phyloP scores from a whole-genome alignment of 1,140 invertebrate genomes.

The Microplitis mediator region DNA sequence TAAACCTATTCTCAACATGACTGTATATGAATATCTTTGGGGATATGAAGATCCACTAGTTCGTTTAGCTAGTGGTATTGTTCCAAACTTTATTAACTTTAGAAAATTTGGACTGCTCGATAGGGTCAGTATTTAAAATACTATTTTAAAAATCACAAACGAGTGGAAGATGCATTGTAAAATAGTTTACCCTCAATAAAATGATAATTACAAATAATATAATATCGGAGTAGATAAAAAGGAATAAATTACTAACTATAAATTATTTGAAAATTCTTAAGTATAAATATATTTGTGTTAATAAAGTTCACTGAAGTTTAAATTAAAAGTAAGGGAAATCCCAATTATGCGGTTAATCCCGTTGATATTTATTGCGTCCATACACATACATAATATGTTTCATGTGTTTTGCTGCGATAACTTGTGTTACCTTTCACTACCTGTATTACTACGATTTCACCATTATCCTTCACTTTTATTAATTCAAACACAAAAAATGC shows the following conservation, averaged over 20 bases:
- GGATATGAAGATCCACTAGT: slow-evolving; percentile 83
- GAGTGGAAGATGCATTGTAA: no score
- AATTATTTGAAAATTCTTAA: no score
- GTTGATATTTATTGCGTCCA: slow-evolving; percentile 13
- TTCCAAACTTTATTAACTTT: slow-evolving; percentile 78
- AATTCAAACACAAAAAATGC: not conserved
- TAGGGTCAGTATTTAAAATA: slow-evolving; percentile 67
- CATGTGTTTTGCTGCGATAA: not conserved
- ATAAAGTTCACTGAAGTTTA: not conserved
- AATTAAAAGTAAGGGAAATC: slow-evolving; percentile 1
- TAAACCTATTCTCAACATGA: slow-evolving; percentile 72
- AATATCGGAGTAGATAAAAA: not conserved
- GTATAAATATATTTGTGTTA: not conserved
- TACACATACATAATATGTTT: not conserved
- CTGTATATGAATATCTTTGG: slow-evolving; percentile 80
- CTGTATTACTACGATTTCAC: slow-evolving; percentile 10
- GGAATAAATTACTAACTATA: no score
- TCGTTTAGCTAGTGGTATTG: slow-evolving; percentile 68
- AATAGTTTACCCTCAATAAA: no score
- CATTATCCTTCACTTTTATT: slow-evolving; percentile 13
- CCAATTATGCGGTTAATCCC: slow-evolving; percentile 20
- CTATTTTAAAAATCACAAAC: not conserved
- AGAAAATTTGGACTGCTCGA: slow-evolving; percentile 80
- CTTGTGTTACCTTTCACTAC: slow-evolving; percentile 20
- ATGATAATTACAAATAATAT: no score